A percentile compares a stretch with the other conserved stretches of the same genome.
These are phyloP conservation scores for Mizuhopecten yessoensis DNA, from an alignment of 1,140 invertebrate genomes.

Conservation along the genomic window DNA sequence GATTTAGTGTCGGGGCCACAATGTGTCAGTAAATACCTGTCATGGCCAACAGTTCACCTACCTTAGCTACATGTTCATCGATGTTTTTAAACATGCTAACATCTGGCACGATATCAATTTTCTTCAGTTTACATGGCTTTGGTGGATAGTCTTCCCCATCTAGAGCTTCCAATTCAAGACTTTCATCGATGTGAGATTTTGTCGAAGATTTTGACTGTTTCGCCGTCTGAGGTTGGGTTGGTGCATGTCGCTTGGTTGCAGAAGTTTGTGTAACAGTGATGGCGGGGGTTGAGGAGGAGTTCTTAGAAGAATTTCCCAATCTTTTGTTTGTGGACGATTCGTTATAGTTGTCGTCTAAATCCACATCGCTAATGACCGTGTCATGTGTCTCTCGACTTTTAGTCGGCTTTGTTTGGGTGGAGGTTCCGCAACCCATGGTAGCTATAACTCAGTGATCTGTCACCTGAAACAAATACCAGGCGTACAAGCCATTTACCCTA, in stretches of 20 bases:
- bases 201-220: no score
- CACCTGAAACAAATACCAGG: not conserved
- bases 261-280: not conserved
- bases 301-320: not conserved
- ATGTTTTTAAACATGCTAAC: not conserved
- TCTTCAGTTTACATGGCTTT: not conserved
- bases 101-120: not conserved
- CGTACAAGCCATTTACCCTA: no score
- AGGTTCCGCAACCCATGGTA: not conserved
- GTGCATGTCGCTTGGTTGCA: not conserved
- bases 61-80: not conserved
- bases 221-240: not conserved
- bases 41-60: no score
- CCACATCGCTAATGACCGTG: not conserved
- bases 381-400: not conserved
- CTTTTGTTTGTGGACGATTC: not conserved
- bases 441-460: not conserved
- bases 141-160: constrained; percentile 2
- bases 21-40: no score
- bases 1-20: no score
- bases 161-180: not conserved
- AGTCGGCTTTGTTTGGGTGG: not conserved
- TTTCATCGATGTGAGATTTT: not conserved
- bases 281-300: not conserved
- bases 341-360: not conserved